phyloP scores from a whole-genome alignment of 1,140 invertebrate genomes.

The Orius laevigatus region DNA sequence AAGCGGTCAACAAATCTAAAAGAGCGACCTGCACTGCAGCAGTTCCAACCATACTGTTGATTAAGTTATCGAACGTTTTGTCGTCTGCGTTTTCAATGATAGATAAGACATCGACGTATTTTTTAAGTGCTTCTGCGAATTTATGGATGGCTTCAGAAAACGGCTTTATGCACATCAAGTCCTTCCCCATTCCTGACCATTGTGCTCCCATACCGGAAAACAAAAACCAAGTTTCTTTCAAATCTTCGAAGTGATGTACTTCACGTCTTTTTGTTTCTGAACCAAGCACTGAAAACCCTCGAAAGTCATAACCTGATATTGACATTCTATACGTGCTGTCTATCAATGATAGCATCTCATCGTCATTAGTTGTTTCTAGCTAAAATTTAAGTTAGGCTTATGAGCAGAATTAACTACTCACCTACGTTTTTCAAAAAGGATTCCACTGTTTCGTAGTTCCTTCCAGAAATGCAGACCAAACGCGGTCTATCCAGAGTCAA shows the following conservation, averaged over 20 bases:
- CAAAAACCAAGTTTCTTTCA: conserved; percentile 76
- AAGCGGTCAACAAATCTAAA: conserved; percentile 51
- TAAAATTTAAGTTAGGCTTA: no score
- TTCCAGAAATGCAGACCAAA: conserved; percentile 60
- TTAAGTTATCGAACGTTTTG: conserved; percentile 59
- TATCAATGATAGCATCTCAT: conserved; percentile 27
- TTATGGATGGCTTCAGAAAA: conserved; percentile 64
- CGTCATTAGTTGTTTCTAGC: conserved; percentile 4
- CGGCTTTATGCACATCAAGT: conserved; percentile 59
- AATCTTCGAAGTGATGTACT: conserved; percentile 32
- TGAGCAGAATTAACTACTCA: no score
- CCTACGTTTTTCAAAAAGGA: no score
- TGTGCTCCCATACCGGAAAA: conserved; percentile 96
- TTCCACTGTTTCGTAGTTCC: conserved; percentile 62
- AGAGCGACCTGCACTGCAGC: conserved; percentile 85
- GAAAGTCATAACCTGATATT: conserved; percentile 31
- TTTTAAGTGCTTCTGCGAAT: conserved; percentile 55
- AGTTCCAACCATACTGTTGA: conserved; percentile 83
- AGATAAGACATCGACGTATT: conserved; percentile 64
- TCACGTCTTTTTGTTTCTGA: conserved; percentile 32
- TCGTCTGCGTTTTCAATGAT: conserved; percentile 63
- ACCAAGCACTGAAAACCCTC: conserved; percentile 45
- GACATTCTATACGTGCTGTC: conserved; percentile 6
- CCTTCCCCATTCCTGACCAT: conserved; percentile 84
- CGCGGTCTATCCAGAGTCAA: conserved; percentile 40